Evolutionary conservation across 2,113 vertebrate genomes (phyloP), one percentile per base, ranked within the genome.

Genomic region (Prionailurus viverrinus): DNA sequence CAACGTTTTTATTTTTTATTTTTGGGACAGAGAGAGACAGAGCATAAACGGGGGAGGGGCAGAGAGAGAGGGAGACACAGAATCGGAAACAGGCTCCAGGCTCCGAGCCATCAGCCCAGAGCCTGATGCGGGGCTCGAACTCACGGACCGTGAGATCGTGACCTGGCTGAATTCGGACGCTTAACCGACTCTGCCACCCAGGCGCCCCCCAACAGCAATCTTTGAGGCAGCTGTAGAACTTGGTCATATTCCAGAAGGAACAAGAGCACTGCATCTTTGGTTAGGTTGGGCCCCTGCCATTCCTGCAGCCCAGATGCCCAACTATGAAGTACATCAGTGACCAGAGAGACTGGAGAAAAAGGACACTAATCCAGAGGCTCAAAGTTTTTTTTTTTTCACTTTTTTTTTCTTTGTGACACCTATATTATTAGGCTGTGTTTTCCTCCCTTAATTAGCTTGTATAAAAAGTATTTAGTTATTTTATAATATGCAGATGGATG

Each of bases 221-320:
- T 48, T 90, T 79, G 55, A 51, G 23, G 33, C 7, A 86, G 33
- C 4, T 58, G 4, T 9, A 31, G 48, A 69, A 58, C 3, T 36
- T 36, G 4, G 29, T 65, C 31, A 79, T 79, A 1, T 78, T 63
- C 10, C 3, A 7, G 19, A 61, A 51, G 45, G n/a, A 61, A 48
- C 5, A 18, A 7, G 9, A 58, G 4, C 33, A 45, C 4, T n/a
- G 16, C 3, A 7, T 31, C 0, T 58, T 15, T 18, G 55, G 29
- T 41, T 31, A 36, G 0, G 7, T 4, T 3, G 12, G 23, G 7
- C 18, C 7, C 21, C 31, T 51, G 2, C 11, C 15, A 4, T 12
- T 23, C 41, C 15, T 3, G 25, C 18, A 48, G 4, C 5, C 2
- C 39, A 48, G 3, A 65, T 27, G 8, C 11, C 3, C 27, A 36